Percentiles rank a stretch among this genome's conserved stretches.
Evolutionary conservation across 2,888 invertebrate species (phyloP).

Genomic region (Muscina levida): DNA sequence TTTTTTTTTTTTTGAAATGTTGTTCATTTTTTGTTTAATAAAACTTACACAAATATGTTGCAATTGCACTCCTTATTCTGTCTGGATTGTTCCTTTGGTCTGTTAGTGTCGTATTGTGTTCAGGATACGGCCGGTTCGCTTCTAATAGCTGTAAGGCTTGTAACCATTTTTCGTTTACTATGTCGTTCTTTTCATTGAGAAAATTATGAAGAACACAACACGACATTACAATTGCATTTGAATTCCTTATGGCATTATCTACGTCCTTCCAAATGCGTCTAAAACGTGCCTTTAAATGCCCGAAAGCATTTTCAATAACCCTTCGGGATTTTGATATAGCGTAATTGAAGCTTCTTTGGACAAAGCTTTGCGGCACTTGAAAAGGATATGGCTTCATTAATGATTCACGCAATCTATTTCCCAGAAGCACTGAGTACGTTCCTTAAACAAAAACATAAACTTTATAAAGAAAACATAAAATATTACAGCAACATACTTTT

Average conservation of each 20-base stretch:
- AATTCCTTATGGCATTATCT: slow-evolving; percentile 28
- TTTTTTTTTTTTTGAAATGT: too few species aligned
- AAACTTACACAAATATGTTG: too few species aligned
- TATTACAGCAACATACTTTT: too few species aligned
- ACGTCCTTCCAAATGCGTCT: slow-evolving; percentile 29
- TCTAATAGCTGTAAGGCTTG: neutral
- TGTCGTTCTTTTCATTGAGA: slow-evolving; percentile 8
- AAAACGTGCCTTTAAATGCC: slow-evolving; percentile 36
- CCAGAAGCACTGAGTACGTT: too few species aligned
- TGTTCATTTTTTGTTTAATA: too few species aligned
- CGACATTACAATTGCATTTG: slow-evolving; percentile 17
- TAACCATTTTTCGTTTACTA: neutral
- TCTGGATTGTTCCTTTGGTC: neutral
- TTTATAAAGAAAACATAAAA: too few species aligned
- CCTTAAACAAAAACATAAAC: too few species aligned
- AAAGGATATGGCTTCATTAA: slow-evolving; percentile 43
- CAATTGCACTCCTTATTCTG: too few species aligned
- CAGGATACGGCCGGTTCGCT: neutral
- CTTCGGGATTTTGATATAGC: slow-evolving; percentile 38
- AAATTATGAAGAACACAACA: slow-evolving; percentile 39
- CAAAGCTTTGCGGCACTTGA: slow-evolving; percentile 9
- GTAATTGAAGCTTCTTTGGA: slow-evolving; percentile 42
- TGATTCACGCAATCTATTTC: neutral
- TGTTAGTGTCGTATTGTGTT: neutral
- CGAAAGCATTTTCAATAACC: slow-evolving; percentile 47